Base-by-base conservation (phyloP, 2,113 vertebrate genomes). In the Monarcha castaneiventris region DNA sequence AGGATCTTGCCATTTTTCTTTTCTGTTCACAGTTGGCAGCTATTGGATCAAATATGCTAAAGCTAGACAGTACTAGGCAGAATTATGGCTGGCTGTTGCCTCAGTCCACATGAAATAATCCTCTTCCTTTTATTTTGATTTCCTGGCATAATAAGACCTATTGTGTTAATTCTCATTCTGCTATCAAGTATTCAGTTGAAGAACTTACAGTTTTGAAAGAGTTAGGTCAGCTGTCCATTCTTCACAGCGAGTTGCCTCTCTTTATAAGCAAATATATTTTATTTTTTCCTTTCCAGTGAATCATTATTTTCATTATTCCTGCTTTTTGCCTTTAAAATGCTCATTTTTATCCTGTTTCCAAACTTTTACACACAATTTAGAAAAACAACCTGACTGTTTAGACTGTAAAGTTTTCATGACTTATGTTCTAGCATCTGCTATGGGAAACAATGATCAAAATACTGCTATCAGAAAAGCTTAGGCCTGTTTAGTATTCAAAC, bases 301-400 rank as follows among this genome's bases (percentile, higher is more conserved):
- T 52, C 11, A 58, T 51, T 67, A 32, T 73, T 83, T 82, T 73
- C 9, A 48, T 55, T 82, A 69, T 73, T 94, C 17, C 23, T 71
- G 4, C 13, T n/a, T 90, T 80, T 46, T 23, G 9, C n/a, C 41
- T 78, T 76, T n/a, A 83, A 83, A 91, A 76, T 44, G 1, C 2
- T 39, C 10, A 30, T 89, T 76, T 82, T 77, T 26, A 33, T 62
- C 10, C 16, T 1, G 4, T 64, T 95, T 93, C 52, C n/a, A 84
- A 93, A 80, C 55, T 74, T 39, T 58, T 63, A 80, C 11, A 58
- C 35, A 61, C 33, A 81, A 63, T 86, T 89, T 84, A 77, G 56
- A 37, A 90, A 92, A 96, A 81, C n/a, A 92, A 92, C n/a, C 44
- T 61, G 44, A 64, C n/a, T 87, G 44, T 88, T 96, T 84, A 80